Conservation (phyloP, 23 tunicate genomes). For the Trididemnum nubilum region DNA sequence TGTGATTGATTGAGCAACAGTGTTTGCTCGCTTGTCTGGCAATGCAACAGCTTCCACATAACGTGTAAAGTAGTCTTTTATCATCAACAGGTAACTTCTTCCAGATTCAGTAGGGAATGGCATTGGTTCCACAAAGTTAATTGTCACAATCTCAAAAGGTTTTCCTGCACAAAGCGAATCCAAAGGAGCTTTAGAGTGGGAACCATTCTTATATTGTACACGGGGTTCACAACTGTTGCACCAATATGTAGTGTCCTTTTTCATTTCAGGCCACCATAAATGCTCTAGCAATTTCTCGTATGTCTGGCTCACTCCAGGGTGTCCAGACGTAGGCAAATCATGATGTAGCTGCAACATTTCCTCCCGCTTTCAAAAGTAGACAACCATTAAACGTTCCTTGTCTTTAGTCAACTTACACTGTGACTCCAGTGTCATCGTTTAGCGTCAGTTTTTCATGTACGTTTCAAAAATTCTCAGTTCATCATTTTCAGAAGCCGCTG, state of each 20-base stretch:
- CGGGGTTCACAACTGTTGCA: not conserved
- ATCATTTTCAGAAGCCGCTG: not conserved
- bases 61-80: constrained; percentile 1
- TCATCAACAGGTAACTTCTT: constrained; percentile 1
- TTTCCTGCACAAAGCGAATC: not conserved
- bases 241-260: constrained; percentile 10
- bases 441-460: not conserved
- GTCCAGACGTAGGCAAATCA: constrained; percentile 1
- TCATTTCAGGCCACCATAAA: constrained; percentile 17
- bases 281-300: not conserved
- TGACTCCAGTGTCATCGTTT: not conserved
- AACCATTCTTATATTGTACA: not conserved
- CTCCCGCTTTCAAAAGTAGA: not conserved
- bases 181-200: not conserved
- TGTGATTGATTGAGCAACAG: constrained; percentile 5
- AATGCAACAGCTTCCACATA: constrained; percentile 10
- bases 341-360: not conserved
- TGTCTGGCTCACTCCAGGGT: not conserved
- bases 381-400: not conserved
- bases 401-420: not conserved
- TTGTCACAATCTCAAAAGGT: constrained; percentile 6
- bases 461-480: not conserved
- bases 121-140: constrained; percentile 15
- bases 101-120: not conserved
- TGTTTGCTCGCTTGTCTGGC: not conserved